A percentile compares a stretch with the other conserved stretches of the same genome.
phyloP scores from a whole-genome alignment of 2,797 vertebrate species.

The Ctenopoma multispine region DNA sequence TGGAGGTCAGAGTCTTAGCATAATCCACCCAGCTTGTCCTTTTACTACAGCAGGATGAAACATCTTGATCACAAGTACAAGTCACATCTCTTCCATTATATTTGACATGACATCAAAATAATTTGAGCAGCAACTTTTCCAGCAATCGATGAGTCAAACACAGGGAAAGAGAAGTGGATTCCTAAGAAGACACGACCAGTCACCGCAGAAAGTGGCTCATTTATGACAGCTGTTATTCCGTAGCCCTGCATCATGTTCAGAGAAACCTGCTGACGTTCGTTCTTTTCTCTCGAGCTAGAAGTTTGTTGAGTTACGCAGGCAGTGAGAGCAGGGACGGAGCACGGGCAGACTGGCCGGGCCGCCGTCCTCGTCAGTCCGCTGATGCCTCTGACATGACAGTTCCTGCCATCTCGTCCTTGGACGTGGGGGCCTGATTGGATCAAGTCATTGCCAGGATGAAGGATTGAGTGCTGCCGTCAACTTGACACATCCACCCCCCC shows the following conservation, averaged over 20 bases:
- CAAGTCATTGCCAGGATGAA: conserved; percentile 72
- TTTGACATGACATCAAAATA: conserved; percentile 11
- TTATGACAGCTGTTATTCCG: conserved; percentile 9
- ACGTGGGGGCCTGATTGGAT: conserved; percentile 69
- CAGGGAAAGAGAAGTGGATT: not conserved
- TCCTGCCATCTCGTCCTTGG: conserved; percentile 72
- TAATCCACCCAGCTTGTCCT: not conserved
- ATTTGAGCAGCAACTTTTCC: not conserved
- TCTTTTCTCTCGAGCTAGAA: conserved; percentile 31
- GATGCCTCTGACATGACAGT: conserved; percentile 80
- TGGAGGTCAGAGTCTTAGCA: conserved; percentile 88
- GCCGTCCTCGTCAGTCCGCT: conserved; percentile 58
- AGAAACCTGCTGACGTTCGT: conserved; percentile 54
- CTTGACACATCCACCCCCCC: conserved; percentile 66
- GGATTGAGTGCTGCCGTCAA: conserved; percentile 76
- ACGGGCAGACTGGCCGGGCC: conserved; percentile 3
- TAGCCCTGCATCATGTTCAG: conserved; percentile 2
- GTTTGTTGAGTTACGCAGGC: conserved; percentile 32
- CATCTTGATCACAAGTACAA: not conserved
- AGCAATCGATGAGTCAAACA: not conserved
- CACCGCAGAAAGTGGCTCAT: not conserved
- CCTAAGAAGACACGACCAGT: not conserved
- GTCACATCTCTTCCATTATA: not conserved
- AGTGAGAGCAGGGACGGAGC: conserved; percentile 3
- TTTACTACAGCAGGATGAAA: not conserved